These are phyloP conservation scores for Parus major DNA, from an alignment of 2,113 vertebrate genomes.

Conservation along the genomic window DNA sequence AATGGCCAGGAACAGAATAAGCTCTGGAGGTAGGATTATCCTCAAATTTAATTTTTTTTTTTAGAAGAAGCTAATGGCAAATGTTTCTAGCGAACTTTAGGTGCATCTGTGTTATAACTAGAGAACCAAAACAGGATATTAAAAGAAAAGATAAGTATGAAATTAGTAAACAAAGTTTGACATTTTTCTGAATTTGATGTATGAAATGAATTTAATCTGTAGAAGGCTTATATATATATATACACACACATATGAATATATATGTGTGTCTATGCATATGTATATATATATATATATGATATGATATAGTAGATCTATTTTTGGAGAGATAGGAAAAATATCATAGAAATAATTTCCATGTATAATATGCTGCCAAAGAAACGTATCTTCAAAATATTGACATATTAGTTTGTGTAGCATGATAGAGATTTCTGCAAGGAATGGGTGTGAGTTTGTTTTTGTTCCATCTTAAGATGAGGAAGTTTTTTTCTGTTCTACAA, in stretches of 20 bases:
- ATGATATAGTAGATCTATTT: background rate
- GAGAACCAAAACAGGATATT: constrained; percentile 84
- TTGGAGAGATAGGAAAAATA: background rate
- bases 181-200: constrained; percentile 70
- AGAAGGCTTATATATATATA: background rate
- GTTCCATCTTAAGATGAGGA: background rate
- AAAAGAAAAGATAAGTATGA: constrained; percentile 76
- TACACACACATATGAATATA: too few species aligned
- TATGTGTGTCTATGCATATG: background rate
- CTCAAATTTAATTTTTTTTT: constrained; percentile 87
- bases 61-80: constrained; percentile 87
- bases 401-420: background rate
- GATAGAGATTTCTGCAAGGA: background rate
- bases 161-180: constrained; percentile 82
- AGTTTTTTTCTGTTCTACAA: background rate
- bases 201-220: constrained; percentile 64
- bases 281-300: background rate
- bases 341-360: background rate
- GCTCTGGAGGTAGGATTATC: constrained; percentile 89
- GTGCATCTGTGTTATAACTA: constrained; percentile 80
- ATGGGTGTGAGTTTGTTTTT: background rate
- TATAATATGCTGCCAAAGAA: background rate
- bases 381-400: background rate
- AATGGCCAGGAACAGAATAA: constrained; percentile 88
- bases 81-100: constrained; percentile 85